Evolutionary conservation across 2,888 invertebrate genomes (phyloP).

Genomic region (Tipula confusa): DNA sequence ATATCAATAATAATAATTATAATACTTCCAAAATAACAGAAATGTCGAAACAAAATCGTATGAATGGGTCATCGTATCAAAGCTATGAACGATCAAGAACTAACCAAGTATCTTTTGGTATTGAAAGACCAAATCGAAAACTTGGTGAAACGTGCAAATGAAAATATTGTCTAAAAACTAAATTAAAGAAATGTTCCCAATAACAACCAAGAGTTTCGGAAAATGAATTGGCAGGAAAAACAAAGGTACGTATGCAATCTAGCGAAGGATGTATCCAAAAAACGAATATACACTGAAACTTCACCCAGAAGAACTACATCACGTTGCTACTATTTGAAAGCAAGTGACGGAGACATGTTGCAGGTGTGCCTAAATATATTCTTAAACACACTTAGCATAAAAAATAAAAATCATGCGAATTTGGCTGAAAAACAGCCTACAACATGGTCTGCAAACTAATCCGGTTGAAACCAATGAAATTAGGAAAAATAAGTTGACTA

Average conservation of each 20-base stretch:
- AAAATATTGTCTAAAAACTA: background rate
- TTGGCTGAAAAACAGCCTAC: conserved; percentile 8
- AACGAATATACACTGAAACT: background rate
- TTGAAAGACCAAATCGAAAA: conserved; percentile 16
- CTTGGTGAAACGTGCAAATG: conserved; percentile 13
- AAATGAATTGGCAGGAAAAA: conserved; percentile 4
- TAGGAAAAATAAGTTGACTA: background rate
- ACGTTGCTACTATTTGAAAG: conserved; percentile 26
- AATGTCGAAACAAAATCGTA: background rate
- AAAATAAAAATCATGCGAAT: conserved; percentile 27
- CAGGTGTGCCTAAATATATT: conserved; percentile 26
- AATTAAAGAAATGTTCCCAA: background rate
- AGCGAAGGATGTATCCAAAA: background rate
- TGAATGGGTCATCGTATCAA: conserved; percentile 21
- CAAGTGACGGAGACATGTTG: background rate
- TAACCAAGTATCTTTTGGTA: conserved; percentile 20
- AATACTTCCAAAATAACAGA: background rate
- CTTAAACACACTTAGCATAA: background rate
- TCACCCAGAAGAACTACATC: background rate
- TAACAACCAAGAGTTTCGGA: conserved; percentile 13
- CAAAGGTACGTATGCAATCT: background rate
- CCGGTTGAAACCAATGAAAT: background rate
- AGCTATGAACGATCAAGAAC: background rate
- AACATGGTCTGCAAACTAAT: conserved; percentile 28
- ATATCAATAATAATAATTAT: background rate